A percentile compares a stretch with the other conserved stretches of the same genome.
Conservation (phyloP, 92 coral and sea anemone species). For the Zoanthus sansibaricus region DNA sequence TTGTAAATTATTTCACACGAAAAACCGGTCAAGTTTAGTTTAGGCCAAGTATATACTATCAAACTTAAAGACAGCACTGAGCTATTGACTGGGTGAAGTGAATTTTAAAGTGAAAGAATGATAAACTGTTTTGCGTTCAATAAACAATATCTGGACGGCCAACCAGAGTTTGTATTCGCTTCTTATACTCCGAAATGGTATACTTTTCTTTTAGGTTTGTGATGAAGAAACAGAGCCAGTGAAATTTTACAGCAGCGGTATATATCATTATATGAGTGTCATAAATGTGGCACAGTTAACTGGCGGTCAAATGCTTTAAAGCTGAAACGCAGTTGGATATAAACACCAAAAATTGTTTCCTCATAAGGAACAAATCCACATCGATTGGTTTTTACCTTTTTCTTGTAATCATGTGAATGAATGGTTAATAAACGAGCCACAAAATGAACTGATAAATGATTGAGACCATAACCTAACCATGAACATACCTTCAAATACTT, state of each 20-base stretch:
- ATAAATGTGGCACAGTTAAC: neutral
- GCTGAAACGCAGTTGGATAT: neutral
- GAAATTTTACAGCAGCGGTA: neutral
- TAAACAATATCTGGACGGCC: neutral
- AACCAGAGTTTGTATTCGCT: neutral
- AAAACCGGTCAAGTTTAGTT: neutral
- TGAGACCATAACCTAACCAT: neutral
- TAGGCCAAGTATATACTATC: neutral
- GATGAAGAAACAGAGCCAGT: neutral
- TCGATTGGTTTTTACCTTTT: neutral
- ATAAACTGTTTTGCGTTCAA: neutral
- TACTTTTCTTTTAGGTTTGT: neutral
- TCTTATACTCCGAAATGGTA: neutral
- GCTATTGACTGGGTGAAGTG: neutral
- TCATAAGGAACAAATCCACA: neutral
- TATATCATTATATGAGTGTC: too few species aligned
- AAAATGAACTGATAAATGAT: neutral
- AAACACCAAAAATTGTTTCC: neutral
- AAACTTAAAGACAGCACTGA: neutral
- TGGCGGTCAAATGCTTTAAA: neutral
- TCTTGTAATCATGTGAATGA: neutral
- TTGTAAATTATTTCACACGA: neutral
- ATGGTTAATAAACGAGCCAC: neutral
- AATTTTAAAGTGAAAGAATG: neutral
- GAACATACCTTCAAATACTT: slow-evolving; percentile 32